Evolutionary conservation across 2,888 invertebrate genomes (phyloP).

Genomic region (Hydrotaea cyrtoneurina): DNA sequence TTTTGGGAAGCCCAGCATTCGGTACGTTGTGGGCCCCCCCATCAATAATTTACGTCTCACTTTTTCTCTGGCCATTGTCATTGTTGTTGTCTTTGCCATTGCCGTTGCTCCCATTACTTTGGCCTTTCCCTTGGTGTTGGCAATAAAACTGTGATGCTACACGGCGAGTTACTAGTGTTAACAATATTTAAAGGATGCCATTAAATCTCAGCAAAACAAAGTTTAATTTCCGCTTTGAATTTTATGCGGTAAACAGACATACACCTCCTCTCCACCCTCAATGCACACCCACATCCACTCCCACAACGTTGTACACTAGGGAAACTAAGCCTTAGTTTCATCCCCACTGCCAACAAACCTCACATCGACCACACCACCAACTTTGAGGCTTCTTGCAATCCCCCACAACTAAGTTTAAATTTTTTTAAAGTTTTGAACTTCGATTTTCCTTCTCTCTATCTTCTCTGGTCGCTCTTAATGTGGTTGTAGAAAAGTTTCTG

Average conservation of each 20-base stretch:
- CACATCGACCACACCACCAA: too few species aligned
- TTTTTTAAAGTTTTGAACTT: conserved; percentile 41
- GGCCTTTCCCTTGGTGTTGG: background rate
- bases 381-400: too few species aligned
- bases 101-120: background rate
- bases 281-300: background rate
- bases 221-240: conserved; percentile 68
- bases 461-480: conserved; percentile 57
- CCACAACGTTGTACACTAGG: too few species aligned
- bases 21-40: conserved; percentile 42
- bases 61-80: too few species aligned
- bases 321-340: conserved; percentile 11
- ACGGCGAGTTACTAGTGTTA: conserved; percentile 62
- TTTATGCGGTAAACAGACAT: conserved; percentile 7
- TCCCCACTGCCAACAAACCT: background rate
- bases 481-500: conserved; percentile 55
- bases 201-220: conserved; percentile 68
- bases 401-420: background rate
- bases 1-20: conserved; percentile 56
- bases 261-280: background rate
- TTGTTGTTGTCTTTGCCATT: too few species aligned
- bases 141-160: background rate
- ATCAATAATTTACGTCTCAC: conserved; percentile 63
- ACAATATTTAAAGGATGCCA: conserved; percentile 63
- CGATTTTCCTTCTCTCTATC: conserved; percentile 18